Base-by-base conservation (phyloP, 2,888 invertebrate genomes). In the Lydus trimaculatus region DNA sequence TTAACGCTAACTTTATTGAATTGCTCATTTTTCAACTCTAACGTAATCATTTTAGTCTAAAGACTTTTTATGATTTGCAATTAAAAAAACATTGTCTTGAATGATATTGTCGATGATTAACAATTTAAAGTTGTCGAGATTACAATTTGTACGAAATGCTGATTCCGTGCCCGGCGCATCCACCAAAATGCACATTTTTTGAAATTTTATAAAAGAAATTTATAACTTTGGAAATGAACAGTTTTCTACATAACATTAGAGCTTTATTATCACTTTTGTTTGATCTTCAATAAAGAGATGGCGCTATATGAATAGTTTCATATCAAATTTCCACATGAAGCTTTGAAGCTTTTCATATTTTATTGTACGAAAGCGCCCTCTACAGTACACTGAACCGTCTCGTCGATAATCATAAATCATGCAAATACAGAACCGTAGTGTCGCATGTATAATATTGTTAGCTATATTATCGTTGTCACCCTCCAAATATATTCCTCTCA, bases 361-460 rank as follows among this genome's bases (percentile, higher is more conserved):
- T 8, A 11, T 36, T 6, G 43, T 4, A 2, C 5, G 20, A 9
- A 13, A 60, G 60, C 60, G 60, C 60, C 60, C 20, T 36, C 60
- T 33, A 33, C 60, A 20, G 60, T 60, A 31, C 60, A 60, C 60
- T 60, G 60, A 60, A 60, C 60, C 31, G 60, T 60, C 60, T 60
- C 17, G 60, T 67, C 67, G 63, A 67, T 67, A 67, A 63, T 15
- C 31, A 67, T 67, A 63, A 67, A 63, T 67, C 67, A 67, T 67
- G 63, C 63, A 67, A 39, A 20, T 48, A 17, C 11, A 43, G 62
- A 36, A 28, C 62, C 11, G 13, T 39, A 36, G 39, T 9, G 23
- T 39, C 8, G 2, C 61, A 13, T 36, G 9, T 28, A 15, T 33
- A 13, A 28, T 23, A 31, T 13, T 11, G 59, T 23, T 13, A 1